A percentile compares a stretch with the other conserved stretches of the same genome.
Evolutionary conservation across 2,113 vertebrate genomes (phyloP).

Genomic region (Equus quagga): DNA sequence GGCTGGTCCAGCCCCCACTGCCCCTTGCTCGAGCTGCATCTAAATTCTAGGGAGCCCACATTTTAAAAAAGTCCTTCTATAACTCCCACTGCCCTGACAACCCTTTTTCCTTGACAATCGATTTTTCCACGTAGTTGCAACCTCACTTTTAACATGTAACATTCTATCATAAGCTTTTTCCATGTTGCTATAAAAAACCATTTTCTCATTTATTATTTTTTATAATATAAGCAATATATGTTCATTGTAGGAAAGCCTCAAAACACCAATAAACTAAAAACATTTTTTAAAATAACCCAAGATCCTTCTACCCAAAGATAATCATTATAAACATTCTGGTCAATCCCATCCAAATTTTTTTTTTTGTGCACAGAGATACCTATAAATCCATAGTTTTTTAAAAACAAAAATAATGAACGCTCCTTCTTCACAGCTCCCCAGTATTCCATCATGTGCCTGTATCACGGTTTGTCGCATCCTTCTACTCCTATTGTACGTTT

Average conservation of each 20-base stretch:
- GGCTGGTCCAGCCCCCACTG: rapidly evolving
- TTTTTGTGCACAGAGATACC: background rate
- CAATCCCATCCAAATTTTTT: background rate
- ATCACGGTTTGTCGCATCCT: rapidly evolving
- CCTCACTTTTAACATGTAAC: background rate
- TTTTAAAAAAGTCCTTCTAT: background rate
- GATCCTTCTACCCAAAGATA: background rate
- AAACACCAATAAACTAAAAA: background rate
- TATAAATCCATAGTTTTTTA: background rate
- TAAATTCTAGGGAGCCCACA: background rate
- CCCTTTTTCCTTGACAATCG: background rate
- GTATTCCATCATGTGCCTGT: rapidly evolving
- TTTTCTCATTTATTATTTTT: background rate
- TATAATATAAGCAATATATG: background rate
- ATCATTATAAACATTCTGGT: background rate
- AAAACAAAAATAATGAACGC: background rate
- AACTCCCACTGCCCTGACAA: background rate
- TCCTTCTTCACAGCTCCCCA: background rate
- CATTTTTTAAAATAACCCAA: background rate
- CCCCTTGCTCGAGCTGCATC: too few relatives aligned
- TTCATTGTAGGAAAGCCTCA: background rate
- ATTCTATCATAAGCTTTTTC: background rate
- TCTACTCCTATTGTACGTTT: background rate
- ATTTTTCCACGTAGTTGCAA: background rate
- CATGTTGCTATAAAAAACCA: background rate